These are phyloP conservation scores for Bucco capensis DNA, from an alignment of 2,113 vertebrate species.

Conservation along the genomic window DNA sequence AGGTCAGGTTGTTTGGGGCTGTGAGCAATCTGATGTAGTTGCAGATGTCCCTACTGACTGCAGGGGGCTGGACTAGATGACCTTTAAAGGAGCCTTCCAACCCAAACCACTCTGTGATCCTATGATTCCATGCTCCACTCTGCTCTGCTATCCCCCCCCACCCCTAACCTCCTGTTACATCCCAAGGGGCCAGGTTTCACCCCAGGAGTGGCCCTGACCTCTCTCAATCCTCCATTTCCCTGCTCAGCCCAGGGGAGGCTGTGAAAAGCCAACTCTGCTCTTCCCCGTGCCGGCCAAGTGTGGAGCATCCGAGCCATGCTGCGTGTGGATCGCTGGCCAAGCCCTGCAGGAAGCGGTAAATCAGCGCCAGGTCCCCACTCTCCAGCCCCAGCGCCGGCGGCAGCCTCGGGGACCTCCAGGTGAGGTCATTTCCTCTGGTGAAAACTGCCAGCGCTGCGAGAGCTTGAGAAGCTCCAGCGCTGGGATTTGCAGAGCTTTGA, in stretches of 20 bases:
- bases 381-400: not conserved
- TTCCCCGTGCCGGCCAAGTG: fast-evolving
- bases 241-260: not conserved
- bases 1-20: no score
- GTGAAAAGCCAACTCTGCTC: not conserved
- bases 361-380: not conserved
- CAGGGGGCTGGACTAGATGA: not conserved
- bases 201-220: not conserved
- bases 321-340: not conserved
- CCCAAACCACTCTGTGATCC: not conserved
- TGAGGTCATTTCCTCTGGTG: slow-evolving; percentile 64
- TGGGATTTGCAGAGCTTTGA: not conserved
- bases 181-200: fast-evolving
- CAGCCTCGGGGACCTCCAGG: slow-evolving; percentile 29
- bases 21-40: no score
- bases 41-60: no score
- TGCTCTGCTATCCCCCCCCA: fast-evolving
- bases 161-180: not conserved
- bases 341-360: slow-evolving; percentile 44
- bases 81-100: not conserved
- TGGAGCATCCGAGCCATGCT: not conserved
- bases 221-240: not conserved
- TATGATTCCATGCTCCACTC: not conserved
- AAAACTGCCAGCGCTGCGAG: slow-evolving; percentile 8
- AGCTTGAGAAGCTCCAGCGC: not conserved